Percentiles rank a stretch among this genome's conserved stretches.
These are phyloP conservation scores for Uria aalge DNA, from an alignment of 2,113 vertebrate species.

Conservation along the genomic window DNA sequence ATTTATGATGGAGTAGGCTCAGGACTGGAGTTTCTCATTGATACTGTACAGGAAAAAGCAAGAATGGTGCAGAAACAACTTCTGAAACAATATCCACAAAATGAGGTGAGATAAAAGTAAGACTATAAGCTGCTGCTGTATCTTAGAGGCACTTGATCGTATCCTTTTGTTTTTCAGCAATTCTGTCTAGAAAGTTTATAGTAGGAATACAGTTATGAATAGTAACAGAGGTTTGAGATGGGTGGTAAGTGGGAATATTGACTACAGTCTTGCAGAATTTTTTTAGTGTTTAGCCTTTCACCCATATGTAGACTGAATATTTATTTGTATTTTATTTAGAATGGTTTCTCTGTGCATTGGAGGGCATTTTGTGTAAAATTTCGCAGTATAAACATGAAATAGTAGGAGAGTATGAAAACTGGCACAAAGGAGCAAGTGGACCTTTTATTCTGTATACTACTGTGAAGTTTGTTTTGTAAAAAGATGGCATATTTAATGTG, in stretches of 20 bases:
- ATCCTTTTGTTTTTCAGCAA: not conserved
- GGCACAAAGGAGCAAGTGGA: not conserved
- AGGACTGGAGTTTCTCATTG: constrained; percentile 79
- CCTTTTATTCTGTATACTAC: not conserved
- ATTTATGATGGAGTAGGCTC: constrained; percentile 75
- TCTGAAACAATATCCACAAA: constrained; percentile 61
- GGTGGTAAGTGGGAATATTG: not conserved
- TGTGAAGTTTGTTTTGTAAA: not conserved
- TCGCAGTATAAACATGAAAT: not conserved
- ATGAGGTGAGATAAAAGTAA: constrained; percentile 72
- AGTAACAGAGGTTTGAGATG: not conserved
- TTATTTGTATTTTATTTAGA: not conserved
- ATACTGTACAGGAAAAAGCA: constrained; percentile 69
- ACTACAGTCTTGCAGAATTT: not conserved
- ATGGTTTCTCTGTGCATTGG: not conserved
- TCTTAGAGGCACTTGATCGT: not conserved
- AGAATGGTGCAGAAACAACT: constrained; percentile 74
- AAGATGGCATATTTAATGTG: not conserved
- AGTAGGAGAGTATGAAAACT: not conserved
- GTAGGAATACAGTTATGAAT: not conserved
- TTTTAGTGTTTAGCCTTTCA: not conserved
- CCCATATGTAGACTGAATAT: not conserved
- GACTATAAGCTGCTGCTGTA: not conserved
- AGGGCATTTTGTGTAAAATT: not conserved
- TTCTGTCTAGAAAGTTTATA: not conserved